A percentile compares a stretch with the other conserved stretches of the same genome.
phyloP scores from a whole-genome alignment of 2,113 vertebrate species.

The Haliaeetus leucogaster region DNA sequence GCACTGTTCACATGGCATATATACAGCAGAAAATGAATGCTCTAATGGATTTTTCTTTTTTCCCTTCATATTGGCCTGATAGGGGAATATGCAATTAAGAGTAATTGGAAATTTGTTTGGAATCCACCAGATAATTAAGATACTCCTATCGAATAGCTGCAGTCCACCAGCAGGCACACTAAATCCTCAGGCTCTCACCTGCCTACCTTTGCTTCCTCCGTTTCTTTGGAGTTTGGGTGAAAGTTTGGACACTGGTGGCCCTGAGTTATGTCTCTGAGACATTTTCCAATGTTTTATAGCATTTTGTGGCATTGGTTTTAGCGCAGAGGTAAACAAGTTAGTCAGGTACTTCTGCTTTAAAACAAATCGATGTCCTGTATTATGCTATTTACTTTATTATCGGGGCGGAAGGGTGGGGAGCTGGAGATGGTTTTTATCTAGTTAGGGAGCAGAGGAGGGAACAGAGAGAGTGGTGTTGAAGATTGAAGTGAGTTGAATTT shows the following conservation, averaged over 20 bases:
- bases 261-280: neutral
- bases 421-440: neutral
- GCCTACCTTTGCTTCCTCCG: neutral
- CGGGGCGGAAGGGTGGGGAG: neutral
- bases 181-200: neutral
- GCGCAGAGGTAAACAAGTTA: neutral
- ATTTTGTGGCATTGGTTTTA: neutral
- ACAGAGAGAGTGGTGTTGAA: neutral
- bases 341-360: neutral
- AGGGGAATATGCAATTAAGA: neutral
- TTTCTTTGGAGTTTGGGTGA: neutral
- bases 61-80: neutral
- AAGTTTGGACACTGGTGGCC: neutral
- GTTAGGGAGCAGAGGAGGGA: neutral
- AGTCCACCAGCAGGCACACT: neutral
- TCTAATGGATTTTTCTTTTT: neutral
- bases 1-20: neutral
- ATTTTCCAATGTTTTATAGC: neutral
- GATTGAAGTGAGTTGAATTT: neutral
- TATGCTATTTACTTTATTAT: neutral
- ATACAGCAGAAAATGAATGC: neutral
- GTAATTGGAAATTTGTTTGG: neutral
- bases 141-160: neutral
- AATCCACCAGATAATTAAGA: neutral
- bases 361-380: neutral